phyloP scores from a whole-genome alignment of 1,140 invertebrate species.

The Pygmarrhopalites habei region DNA sequence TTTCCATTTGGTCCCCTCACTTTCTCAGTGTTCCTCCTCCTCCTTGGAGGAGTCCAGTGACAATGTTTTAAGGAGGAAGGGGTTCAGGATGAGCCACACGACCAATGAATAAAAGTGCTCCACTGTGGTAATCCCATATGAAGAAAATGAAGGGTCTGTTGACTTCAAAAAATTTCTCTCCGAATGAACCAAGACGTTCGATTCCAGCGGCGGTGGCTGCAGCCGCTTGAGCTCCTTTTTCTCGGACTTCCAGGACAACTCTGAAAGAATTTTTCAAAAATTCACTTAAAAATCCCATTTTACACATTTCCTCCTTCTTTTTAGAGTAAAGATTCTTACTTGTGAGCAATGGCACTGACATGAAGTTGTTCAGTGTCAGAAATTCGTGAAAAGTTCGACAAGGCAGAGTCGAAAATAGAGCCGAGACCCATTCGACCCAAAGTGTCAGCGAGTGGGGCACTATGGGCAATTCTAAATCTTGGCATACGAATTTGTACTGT shows the following conservation, averaged over 20 bases:
- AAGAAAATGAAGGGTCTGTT: slow-evolving; percentile 47
- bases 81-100: slow-evolving; percentile 41
- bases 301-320: no score
- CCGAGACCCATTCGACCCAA: slow-evolving; percentile 40
- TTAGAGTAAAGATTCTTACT: slow-evolving; percentile 40
- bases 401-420: slow-evolving; percentile 39
- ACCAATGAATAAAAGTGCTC: slow-evolving; percentile 44
- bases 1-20: no score
- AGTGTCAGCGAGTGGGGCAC: slow-evolving; percentile 36
- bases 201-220: slow-evolving; percentile 39
- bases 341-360: slow-evolving; percentile 40
- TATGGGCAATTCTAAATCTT: slow-evolving; percentile 39
- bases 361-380: slow-evolving; percentile 33
- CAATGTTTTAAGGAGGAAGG: slow-evolving; percentile 15
- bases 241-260: slow-evolving; percentile 41
- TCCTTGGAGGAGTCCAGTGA: no score
- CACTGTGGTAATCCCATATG: slow-evolving; percentile 45
- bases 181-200: slow-evolving; percentile 40
- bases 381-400: slow-evolving; percentile 39
- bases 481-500: slow-evolving; percentile 43
- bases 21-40: no score
- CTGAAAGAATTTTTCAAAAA: no score
- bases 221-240: slow-evolving; percentile 40
- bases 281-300: no score
- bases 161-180: slow-evolving; percentile 45